A percentile compares a stretch with the other conserved stretches of the same genome.
Evolutionary conservation across 2,797 vertebrate species (phyloP).

Genomic region (Epinephelus awoara): DNA sequence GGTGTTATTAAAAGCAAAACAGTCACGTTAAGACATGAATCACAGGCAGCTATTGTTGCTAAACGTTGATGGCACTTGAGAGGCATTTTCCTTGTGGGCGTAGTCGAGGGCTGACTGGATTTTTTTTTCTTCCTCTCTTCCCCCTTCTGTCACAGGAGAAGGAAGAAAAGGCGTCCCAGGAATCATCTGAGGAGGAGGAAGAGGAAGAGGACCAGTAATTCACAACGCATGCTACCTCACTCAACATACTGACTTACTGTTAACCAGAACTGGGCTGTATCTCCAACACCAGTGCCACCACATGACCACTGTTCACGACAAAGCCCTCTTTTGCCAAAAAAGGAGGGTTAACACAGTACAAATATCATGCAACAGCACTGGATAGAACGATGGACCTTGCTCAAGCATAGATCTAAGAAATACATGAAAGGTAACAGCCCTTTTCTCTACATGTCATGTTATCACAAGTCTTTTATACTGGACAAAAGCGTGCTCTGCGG

Average conservation of each 20-base stretch:
- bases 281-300: slow-evolving; percentile 83
- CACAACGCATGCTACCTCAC: slow-evolving; percentile 90
- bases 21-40: slow-evolving; percentile 54
- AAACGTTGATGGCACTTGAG: slow-evolving; percentile 30
- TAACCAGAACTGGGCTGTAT: slow-evolving; percentile 86
- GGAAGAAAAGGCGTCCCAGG: slow-evolving; percentile 93
- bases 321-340: slow-evolving; percentile 63
- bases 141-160: slow-evolving; percentile 85
- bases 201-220: slow-evolving; percentile 92
- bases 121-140: not conserved
- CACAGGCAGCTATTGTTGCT: slow-evolving; percentile 40
- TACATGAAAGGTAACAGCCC: slow-evolving; percentile 77
- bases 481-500: slow-evolving; percentile 78
- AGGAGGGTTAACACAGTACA: slow-evolving; percentile 78
- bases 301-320: slow-evolving; percentile 80
- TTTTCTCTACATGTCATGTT: slow-evolving; percentile 81
- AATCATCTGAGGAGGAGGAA: slow-evolving; percentile 89
- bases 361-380: slow-evolving; percentile 88
- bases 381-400: slow-evolving; percentile 85
- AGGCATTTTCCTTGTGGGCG: slow-evolving; percentile 47
- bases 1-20: slow-evolving; percentile 30
- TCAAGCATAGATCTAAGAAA: slow-evolving; percentile 81
- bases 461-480: slow-evolving; percentile 86
- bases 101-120: slow-evolving; percentile 25
- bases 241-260: slow-evolving; percentile 87